phyloP scores from a whole-genome alignment of 1,140 invertebrate species.

The Trypoxylus dichotomus region DNA sequence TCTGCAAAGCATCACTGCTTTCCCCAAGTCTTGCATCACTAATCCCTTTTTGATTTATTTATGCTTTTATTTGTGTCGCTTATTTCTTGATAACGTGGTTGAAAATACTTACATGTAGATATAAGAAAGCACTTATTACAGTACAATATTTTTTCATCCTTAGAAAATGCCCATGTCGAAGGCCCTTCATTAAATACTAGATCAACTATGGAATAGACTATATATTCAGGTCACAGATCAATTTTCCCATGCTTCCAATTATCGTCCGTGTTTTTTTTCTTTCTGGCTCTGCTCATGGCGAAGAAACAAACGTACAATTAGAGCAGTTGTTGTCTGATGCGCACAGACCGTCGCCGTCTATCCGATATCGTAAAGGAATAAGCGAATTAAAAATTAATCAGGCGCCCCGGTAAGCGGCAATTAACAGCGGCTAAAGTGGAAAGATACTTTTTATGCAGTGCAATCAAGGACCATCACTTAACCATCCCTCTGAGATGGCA shows the following conservation, averaged over 20 bases:
- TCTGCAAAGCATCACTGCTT: too few relatives aligned
- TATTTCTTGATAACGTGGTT: too few relatives aligned
- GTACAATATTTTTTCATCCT: too few relatives aligned
- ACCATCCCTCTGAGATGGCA: background rate
- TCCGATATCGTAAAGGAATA: background rate
- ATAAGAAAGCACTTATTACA: too few relatives aligned
- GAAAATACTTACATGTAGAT: too few relatives aligned
- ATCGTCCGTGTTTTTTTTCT: background rate
- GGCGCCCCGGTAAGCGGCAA: conserved; percentile 19
- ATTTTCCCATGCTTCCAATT: conserved; percentile 1
- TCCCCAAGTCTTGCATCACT: too few relatives aligned
- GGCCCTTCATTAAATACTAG: too few relatives aligned
- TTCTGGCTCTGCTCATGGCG: background rate
- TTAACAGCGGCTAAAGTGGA: background rate
- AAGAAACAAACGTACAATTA: background rate
- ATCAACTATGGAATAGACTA: too few relatives aligned
- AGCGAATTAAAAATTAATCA: conserved; percentile 26
- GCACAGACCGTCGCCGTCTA: background rate
- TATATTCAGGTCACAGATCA: background rate
- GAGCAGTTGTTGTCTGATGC: conserved; percentile 10
- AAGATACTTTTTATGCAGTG: background rate
- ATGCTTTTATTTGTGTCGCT: too few relatives aligned
- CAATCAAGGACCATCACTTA: conserved; percentile 14
- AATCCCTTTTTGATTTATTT: too few relatives aligned
- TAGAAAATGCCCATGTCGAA: too few relatives aligned